phyloP scores from a whole-genome alignment of 1,140 invertebrate genomes.

The Aphis craccivora region DNA sequence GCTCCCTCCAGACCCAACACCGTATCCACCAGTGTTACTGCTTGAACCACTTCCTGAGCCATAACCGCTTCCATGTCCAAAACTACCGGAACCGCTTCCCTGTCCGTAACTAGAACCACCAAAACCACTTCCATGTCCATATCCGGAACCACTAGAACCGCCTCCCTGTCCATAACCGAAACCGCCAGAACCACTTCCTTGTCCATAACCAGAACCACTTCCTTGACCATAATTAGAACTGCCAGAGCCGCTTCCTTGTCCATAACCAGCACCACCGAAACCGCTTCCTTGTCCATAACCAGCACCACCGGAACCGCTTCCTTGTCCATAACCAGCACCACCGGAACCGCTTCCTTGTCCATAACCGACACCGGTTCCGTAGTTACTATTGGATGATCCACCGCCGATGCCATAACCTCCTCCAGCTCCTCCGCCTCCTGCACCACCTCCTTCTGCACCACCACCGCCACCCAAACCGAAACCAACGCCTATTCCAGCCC shows the following conservation, averaged over 20 bases:
- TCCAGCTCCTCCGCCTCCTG: not conserved
- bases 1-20: not conserved
- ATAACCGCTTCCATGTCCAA: not conserved
- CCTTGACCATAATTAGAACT: not conserved
- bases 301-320: not conserved
- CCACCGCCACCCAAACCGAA: not conserved
- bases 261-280: not conserved
- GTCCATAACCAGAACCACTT: not conserved
- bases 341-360: not conserved
- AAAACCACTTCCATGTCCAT: not conserved
- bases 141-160: not conserved
- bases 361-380: not conserved
- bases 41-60: constrained; percentile 8
- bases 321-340: not conserved
- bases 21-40: not conserved
- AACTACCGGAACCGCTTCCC: not conserved
- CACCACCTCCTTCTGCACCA: not conserved
- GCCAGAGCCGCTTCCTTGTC: not conserved
- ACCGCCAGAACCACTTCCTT: not conserved
- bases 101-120: not conserved
- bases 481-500: not conserved
- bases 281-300: not conserved
- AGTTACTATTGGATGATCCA: not conserved
- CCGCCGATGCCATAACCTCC: not conserved
- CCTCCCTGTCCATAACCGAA: not conserved